Evolutionary conservation across 1,140 invertebrate genomes (phyloP).

Genomic region (Cotesia glomerata): DNA sequence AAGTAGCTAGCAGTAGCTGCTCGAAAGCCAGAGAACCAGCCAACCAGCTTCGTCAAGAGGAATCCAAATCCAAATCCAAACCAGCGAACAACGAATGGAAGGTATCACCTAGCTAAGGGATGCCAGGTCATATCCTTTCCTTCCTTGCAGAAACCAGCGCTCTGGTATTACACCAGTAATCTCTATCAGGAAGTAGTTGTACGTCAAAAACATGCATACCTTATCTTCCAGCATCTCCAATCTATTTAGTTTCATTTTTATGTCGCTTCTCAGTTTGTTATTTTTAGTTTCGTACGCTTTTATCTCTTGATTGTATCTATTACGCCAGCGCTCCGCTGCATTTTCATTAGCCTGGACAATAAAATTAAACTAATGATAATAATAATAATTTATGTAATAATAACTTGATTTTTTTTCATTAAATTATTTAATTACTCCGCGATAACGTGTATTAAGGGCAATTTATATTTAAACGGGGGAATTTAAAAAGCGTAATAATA

Average conservation of each 20-base stretch:
- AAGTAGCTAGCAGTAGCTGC: no score
- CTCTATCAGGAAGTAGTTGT: background rate
- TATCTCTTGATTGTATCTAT: conserved; percentile 46
- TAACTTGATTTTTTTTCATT: background rate
- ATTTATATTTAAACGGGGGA: no score
- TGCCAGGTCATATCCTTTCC: background rate
- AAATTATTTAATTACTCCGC: background rate
- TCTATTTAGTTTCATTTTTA: conserved; percentile 43
- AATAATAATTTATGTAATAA: background rate
- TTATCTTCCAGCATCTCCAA: conserved; percentile 48
- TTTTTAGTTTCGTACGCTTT: conserved; percentile 49
- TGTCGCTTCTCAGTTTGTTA: conserved; percentile 46
- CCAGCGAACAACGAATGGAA: background rate
- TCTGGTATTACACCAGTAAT: no score
- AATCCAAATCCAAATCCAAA: background rate
- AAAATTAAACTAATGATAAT: background rate
- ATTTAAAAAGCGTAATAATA: background rate
- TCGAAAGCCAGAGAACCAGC: no score
- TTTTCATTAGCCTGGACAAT: conserved; percentile 43
- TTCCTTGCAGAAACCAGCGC: no score
- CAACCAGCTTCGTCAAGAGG: background rate
- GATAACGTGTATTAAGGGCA: no score
- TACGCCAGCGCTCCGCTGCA: conserved; percentile 45
- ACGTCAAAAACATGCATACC: conserved; percentile 41
- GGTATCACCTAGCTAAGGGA: background rate